Conservation (phyloP, 2,797 vertebrate species). For the Halcyon leucocephala region DNA sequence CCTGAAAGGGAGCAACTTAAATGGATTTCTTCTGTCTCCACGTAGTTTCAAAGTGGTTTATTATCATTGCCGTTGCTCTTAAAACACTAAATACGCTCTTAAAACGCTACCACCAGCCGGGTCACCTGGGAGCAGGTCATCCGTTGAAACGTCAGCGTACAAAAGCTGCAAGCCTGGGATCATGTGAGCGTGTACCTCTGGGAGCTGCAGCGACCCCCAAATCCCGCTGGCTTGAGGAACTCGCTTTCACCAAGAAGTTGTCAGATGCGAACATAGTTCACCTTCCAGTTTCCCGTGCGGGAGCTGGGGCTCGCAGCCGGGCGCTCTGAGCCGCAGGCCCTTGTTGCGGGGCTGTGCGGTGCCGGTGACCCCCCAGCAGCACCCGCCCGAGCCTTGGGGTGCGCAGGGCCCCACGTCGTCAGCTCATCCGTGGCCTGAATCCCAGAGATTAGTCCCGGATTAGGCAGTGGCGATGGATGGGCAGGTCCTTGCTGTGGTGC, state of each 20-base stretch:
- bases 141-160: background rate
- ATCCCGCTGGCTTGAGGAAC: background rate
- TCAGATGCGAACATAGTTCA: fast-evolving
- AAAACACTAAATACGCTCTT: background rate
- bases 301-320: fast-evolving
- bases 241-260: background rate
- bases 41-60: background rate
- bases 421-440: slow-evolving; percentile 39
- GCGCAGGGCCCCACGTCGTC: background rate
- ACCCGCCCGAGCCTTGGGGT: background rate
- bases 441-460: slow-evolving; percentile 46
- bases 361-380: background rate
- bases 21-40: background rate
- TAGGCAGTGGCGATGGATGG: background rate
- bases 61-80: background rate
- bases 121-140: background rate
- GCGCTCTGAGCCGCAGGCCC: fast-evolving
- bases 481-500: background rate
- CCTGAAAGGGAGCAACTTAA: background rate
- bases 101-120: background rate
- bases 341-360: fast-evolving
- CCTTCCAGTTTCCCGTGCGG: fast-evolving
- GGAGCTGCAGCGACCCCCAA: background rate
- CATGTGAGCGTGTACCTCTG: background rate
- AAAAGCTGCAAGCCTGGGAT: background rate